These are phyloP conservation scores for Semnornis frantzii DNA, from an alignment of 2,113 vertebrate species.

Conservation along the genomic window DNA sequence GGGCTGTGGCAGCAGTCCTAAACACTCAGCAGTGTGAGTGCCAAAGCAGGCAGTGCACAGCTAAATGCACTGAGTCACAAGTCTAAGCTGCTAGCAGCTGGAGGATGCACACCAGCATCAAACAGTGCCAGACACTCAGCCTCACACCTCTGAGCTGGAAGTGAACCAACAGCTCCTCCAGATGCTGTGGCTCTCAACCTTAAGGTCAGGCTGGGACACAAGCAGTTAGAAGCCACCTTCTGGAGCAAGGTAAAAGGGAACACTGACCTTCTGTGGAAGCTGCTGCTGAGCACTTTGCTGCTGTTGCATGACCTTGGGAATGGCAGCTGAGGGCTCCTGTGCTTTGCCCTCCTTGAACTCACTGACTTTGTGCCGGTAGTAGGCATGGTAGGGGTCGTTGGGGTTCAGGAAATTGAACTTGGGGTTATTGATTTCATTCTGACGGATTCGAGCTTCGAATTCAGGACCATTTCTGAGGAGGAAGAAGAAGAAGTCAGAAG, in stretches of 20 bases:
- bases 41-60: neutral
- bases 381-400: conserved; percentile 97
- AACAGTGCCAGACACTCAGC: neutral
- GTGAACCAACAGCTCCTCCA: neutral
- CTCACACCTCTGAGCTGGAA: neutral
- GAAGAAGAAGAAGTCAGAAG: neutral
- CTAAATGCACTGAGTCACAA: no score
- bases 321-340: conserved; percentile 94
- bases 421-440: conserved; percentile 98
- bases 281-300: conserved; percentile 87
- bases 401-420: conserved; percentile 99
- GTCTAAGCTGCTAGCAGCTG: neutral
- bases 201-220: neutral
- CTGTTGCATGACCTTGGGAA: conserved; percentile 98
- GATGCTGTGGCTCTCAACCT: neutral
- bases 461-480: conserved; percentile 91
- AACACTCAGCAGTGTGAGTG: neutral
- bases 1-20: neutral
- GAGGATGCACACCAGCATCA: neutral
- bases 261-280: conserved; percentile 90
- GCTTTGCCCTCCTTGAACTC: conserved; percentile 98
- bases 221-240: neutral
- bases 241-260: fast-evolving
- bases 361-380: conserved; percentile 98
- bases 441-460: conserved; percentile 97